These are phyloP conservation scores for Drosophila barbarae DNA, from an alignment of 2,888 invertebrate genomes.

Conservation along the genomic window DNA sequence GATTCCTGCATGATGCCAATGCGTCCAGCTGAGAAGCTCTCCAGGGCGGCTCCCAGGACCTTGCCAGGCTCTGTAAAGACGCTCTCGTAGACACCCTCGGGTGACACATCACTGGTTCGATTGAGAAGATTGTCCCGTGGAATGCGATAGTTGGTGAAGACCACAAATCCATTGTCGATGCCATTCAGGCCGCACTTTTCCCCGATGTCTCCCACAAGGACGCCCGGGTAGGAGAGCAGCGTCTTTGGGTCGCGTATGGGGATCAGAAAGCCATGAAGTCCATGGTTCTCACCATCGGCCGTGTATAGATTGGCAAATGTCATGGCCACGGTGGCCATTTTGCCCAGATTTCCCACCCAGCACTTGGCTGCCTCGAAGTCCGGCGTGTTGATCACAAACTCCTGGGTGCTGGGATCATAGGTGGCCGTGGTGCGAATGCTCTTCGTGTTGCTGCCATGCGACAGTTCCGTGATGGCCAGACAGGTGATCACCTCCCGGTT, in stretches of 20 bases:
- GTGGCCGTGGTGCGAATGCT: constrained; percentile 94
- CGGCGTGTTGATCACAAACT: constrained; percentile 94
- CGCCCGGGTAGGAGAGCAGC: constrained; percentile 88
- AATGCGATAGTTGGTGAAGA: constrained; percentile 93
- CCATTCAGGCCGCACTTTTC: constrained; percentile 95
- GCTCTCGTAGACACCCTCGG: constrained; percentile 92
- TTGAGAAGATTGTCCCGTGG: constrained; percentile 92
- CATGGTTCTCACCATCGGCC: constrained; percentile 88
- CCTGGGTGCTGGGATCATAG: constrained; percentile 87
- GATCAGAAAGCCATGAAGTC: constrained; percentile 93
- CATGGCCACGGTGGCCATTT: constrained; percentile 91
- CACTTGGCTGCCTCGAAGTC: constrained; percentile 97
- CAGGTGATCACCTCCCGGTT: constrained; percentile 88
- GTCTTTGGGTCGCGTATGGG: constrained; percentile 90
- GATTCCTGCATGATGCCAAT: constrained; percentile 84
- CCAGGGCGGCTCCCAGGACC: constrained; percentile 91
- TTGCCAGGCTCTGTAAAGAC: constrained; percentile 93
- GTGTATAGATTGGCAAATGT: constrained; percentile 94
- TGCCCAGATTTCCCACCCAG: constrained; percentile 96
- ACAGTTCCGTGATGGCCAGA: constrained; percentile 94
- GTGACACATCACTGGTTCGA: constrained; percentile 92
- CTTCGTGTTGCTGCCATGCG: constrained; percentile 96
- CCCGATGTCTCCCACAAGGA: constrained; percentile 94
- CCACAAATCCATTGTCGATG: constrained; percentile 94
- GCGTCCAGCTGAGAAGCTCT: constrained; percentile 91